Percentiles rank a stretch among this genome's conserved stretches.
phyloP scores from a whole-genome alignment of 2,888 invertebrate genomes.

The Synanthedon tipuliformis region DNA sequence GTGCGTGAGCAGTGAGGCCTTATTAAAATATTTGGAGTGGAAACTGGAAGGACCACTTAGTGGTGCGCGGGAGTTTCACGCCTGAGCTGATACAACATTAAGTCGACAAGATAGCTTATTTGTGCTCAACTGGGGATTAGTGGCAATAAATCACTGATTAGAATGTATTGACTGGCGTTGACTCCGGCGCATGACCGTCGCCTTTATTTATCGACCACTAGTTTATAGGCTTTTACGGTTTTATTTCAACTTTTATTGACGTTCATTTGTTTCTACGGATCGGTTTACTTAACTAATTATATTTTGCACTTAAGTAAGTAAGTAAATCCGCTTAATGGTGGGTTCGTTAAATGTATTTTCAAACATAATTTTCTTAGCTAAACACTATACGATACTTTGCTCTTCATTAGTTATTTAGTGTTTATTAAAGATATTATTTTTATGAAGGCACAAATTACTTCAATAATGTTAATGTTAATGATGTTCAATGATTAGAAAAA shows the following conservation, averaged over 20 bases:
- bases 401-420: no score
- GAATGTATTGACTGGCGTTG: slow-evolving; percentile 69
- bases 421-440: no score
- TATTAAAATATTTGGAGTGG: slow-evolving; percentile 71
- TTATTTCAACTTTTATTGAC: slow-evolving; percentile 50
- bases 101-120: slow-evolving; percentile 71
- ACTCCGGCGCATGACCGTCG: slow-evolving; percentile 47
- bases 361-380: no score
- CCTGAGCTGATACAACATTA: slow-evolving; percentile 68
- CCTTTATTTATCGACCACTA: slow-evolving; percentile 53
- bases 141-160: slow-evolving; percentile 70
- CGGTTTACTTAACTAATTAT: neutral
- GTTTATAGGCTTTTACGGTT: slow-evolving; percentile 50
- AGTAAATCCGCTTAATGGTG: no score
- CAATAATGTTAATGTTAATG: no score
- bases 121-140: slow-evolving; percentile 68
- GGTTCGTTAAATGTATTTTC: no score
- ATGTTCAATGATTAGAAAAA: no score
- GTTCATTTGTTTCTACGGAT: slow-evolving; percentile 19
- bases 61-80: slow-evolving; percentile 70
- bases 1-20: slow-evolving; percentile 68
- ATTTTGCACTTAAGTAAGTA: neutral
- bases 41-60: slow-evolving; percentile 72
- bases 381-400: no score
- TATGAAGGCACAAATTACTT: no score